Percentiles rank a stretch among this genome's conserved stretches.
phyloP scores from a whole-genome alignment of 2,113 vertebrate genomes.

The Otus sunia region DNA sequence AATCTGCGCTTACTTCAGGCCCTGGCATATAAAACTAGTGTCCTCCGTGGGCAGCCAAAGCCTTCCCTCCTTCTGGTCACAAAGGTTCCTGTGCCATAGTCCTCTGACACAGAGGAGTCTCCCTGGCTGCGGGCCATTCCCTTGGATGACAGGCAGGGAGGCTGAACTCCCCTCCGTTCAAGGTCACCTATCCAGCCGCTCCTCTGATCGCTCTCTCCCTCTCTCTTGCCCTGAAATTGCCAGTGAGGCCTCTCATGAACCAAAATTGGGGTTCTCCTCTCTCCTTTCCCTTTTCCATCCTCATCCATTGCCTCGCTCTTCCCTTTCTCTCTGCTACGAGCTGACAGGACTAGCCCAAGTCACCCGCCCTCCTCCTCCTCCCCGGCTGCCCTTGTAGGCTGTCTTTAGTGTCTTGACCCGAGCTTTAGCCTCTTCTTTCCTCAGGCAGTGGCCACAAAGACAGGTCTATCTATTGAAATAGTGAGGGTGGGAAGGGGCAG shows the following conservation, averaged over 20 bases:
- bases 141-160: background rate
- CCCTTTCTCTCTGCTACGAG: background rate
- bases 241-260: background rate
- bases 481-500: background rate
- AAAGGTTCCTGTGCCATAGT: background rate
- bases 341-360: background rate
- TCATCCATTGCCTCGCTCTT: background rate
- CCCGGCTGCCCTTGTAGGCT: background rate
- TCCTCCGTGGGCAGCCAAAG: background rate
- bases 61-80: background rate
- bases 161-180: background rate
- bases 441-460: background rate
- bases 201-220: background rate
- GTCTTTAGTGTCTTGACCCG: background rate
- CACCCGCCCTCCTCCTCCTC: background rate
- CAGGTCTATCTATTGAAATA: background rate
- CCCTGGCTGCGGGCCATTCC: background rate
- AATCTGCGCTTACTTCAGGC: background rate
- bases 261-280: background rate
- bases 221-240: background rate
- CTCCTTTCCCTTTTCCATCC: background rate
- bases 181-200: background rate
- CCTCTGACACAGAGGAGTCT: background rate
- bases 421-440: background rate
- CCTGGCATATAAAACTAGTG: background rate